Base-by-base conservation (phyloP, 2,888 invertebrate species). In the Drosophila mercatorum region DNA sequence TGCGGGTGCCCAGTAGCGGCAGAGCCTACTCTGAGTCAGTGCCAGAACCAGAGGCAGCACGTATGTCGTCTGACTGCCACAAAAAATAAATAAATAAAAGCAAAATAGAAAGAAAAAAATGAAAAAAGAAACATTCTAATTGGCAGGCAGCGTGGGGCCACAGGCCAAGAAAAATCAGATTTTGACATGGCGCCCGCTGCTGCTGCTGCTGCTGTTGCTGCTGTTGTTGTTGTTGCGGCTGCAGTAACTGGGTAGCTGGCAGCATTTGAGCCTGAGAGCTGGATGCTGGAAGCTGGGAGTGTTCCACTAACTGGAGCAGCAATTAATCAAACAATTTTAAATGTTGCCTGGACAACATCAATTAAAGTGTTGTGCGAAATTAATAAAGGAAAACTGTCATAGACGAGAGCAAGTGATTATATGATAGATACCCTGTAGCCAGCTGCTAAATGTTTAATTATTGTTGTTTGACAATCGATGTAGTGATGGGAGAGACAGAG, bases 311-410 rank as follows among this genome's bases (percentile, higher is more conserved):
- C 64, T 76, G 73, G 78, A 73, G 57, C 78, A 76, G 65, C 75
- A 78, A 80, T 80, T 80, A 78, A 80, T 80, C 80, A 80, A 60
- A 63, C 70, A 53, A 66, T 57, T 62, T 51, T n/a, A 46, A 60
- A 64, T 31, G 38, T 40, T 10, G 40, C 52, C 49, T 22, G 58
- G 52, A 72, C 72, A 57, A 70, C 80, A 69, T 75, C 68, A 78
- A 80, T 78, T 78, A 80, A 78, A 69, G 67, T 71, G 65, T 67
- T 68, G 61, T 79, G 68, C 60, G 72, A 75, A 80, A 78, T 65
- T 68, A 55, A 66, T 38, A 66, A 66, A 44, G n/a, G 11, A 66
- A 66, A 56, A 14, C 26, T 46, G 28, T 38, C 28, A n/a, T 61
- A 3, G 28, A 17, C 10, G 7, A 14, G 12, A 26, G 14, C 49